A percentile compares a stretch with the other conserved stretches of the same genome.
phyloP scores from a whole-genome alignment of 2,797 vertebrate species.

The Apogon talboti region DNA sequence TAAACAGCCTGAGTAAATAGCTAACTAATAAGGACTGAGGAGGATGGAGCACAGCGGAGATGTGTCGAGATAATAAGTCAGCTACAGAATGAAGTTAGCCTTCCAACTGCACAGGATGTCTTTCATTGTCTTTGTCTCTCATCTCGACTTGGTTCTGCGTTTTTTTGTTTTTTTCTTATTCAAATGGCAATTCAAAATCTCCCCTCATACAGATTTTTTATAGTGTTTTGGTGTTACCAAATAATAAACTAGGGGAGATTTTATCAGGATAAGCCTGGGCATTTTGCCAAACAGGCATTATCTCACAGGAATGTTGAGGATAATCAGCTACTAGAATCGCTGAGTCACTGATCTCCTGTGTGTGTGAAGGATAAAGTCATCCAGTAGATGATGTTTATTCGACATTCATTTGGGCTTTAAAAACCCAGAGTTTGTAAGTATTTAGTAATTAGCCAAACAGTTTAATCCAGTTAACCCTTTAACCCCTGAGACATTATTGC shows the following conservation, averaged over 20 bases:
- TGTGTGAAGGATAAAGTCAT: slow-evolving; percentile 7
- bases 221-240: slow-evolving; percentile 49
- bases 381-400: slow-evolving; percentile 8
- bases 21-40: slow-evolving; percentile 56
- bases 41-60: slow-evolving; percentile 37
- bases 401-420: slow-evolving; percentile 17
- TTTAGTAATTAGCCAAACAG: too few relatives aligned
- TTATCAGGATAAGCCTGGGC: slow-evolving; percentile 27
- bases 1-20: slow-evolving; percentile 62
- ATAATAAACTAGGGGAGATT: slow-evolving; percentile 38
- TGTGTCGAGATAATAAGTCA: slow-evolving; percentile 44
- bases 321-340: slow-evolving; percentile 51
- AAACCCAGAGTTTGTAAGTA: neutral
- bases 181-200: neutral
- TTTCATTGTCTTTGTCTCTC: slow-evolving; percentile 14
- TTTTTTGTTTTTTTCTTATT: slow-evolving; percentile 13
- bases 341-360: slow-evolving; percentile 41
- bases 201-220: slow-evolving; percentile 14
- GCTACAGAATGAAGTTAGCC: slow-evolving; percentile 25
- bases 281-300: slow-evolving; percentile 38
- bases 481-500: too few relatives aligned
- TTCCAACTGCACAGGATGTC: slow-evolving; percentile 24
- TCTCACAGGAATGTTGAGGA: slow-evolving; percentile 42
- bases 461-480: too few relatives aligned
- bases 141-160: neutral